A percentile compares a stretch with the other conserved stretches of the same genome.
Evolutionary conservation across 2,888 invertebrate species (phyloP).

Genomic region (Aromia moschata): DNA sequence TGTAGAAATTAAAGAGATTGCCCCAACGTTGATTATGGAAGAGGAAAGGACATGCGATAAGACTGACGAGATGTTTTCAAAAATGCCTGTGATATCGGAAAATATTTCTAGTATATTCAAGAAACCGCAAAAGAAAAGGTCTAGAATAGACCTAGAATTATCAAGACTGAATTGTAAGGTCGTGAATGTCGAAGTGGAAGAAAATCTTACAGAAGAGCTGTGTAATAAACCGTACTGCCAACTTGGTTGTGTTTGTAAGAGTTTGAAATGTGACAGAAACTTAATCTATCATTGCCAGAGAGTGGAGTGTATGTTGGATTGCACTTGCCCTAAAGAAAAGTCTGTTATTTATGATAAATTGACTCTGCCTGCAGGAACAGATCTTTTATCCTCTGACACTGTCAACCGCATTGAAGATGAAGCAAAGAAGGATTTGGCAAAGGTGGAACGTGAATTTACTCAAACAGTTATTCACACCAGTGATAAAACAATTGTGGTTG

Average conservation of each 20-base stretch:
- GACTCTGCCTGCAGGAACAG: slow-evolving; percentile 51
- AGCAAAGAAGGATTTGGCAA: slow-evolving; percentile 68
- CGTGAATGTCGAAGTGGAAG: slow-evolving; percentile 64
- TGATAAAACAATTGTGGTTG: slow-evolving; percentile 72
- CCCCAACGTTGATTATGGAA: slow-evolving; percentile 65
- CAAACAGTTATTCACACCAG: slow-evolving; percentile 75
- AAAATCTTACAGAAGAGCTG: slow-evolving; percentile 49
- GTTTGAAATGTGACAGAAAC: slow-evolving; percentile 63
- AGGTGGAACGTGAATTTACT: slow-evolving; percentile 75
- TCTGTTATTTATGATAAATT: slow-evolving; percentile 41
- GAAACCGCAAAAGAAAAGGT: slow-evolving; percentile 36
- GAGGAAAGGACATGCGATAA: slow-evolving; percentile 51
- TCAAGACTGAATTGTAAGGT: slow-evolving; percentile 73
- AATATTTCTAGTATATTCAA: slow-evolving; percentile 32
- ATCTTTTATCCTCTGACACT: slow-evolving; percentile 55
- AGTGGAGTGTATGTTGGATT: slow-evolving; percentile 70
- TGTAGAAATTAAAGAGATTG: slow-evolving; percentile 70
- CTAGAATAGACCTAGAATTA: slow-evolving; percentile 63
- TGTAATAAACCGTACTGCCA: slow-evolving; percentile 69
- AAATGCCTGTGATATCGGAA: slow-evolving; percentile 34
- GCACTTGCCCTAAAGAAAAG: slow-evolving; percentile 59
- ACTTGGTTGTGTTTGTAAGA: slow-evolving; percentile 75
- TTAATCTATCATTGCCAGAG: slow-evolving; percentile 70
- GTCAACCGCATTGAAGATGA: slow-evolving; percentile 63
- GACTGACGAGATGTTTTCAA: slow-evolving; percentile 37